Conservation (phyloP, 30 jellyfish, hydroid and myxozoan species). For the Clytia hemisphaerica region DNA sequence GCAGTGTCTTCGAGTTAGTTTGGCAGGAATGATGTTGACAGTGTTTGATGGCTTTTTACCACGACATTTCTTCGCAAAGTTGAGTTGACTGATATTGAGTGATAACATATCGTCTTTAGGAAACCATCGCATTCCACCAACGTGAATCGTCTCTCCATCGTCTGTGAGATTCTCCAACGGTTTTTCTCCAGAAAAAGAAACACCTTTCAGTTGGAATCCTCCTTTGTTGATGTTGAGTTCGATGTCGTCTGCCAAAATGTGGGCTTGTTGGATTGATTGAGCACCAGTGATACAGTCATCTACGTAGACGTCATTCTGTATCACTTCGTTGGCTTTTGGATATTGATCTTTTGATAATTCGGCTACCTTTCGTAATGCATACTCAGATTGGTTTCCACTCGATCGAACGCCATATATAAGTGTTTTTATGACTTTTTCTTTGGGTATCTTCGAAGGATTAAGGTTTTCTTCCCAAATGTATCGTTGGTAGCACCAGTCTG, state of each 20-base stretch:
- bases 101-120: no score
- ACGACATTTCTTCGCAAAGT: not conserved
- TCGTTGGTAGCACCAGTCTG: constrained; percentile 7
- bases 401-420: not conserved
- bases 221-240: not conserved
- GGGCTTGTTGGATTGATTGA: not conserved
- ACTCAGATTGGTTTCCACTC: not conserved
- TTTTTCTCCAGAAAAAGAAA: not conserved
- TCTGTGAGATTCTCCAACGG: constrained; percentile 2
- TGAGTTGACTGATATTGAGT: constrained; percentile 3
- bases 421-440: no score
- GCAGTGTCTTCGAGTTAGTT: not conserved
- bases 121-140: constrained; percentile 1
- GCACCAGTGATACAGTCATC: constrained; percentile 6
- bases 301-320: not conserved
- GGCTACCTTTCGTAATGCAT: not conserved
- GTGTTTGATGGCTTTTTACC: not conserved
- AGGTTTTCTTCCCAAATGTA: constrained; percentile 16
- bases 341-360: not conserved
- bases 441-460: constrained; percentile 2
- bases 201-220: no score
- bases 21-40: no score
- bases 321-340: not conserved
- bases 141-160: not conserved
- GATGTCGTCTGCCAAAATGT: not conserved